Conservation (phyloP, 1,140 invertebrate species). For the Musca vetustissima region DNA sequence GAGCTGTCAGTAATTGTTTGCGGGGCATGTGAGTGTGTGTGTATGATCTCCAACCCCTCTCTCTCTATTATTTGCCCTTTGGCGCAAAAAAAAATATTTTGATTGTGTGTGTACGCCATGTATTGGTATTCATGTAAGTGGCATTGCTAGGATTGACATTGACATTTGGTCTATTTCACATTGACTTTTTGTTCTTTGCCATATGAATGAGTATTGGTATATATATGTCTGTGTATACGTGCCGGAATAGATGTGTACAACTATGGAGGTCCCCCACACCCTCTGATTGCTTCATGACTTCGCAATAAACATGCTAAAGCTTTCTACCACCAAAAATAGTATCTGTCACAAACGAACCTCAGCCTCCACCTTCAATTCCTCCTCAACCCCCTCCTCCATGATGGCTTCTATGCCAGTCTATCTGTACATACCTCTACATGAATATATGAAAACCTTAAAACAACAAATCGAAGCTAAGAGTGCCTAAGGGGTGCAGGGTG, state of each 20-base stretch:
- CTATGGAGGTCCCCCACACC: too few relatives aligned
- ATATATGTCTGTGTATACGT: too few relatives aligned
- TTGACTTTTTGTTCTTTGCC: conserved; percentile 14
- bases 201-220: too few relatives aligned
- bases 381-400: background rate
- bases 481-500: background rate
- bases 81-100: background rate
- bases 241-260: too few relatives aligned
- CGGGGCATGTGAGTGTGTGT: too few relatives aligned
- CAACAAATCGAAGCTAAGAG: background rate
- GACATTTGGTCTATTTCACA: conserved; percentile 23
- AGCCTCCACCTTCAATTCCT: background rate
- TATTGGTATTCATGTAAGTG: conserved; percentile 7
- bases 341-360: background rate
- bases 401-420: background rate
- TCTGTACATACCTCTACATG: background rate
- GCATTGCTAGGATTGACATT: conserved; percentile 21
- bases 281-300: background rate
- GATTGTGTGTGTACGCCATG: background rate
- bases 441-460: background rate
- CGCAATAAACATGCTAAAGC: background rate
- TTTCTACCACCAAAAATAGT: conserved; percentile 3
- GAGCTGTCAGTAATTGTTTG: too few relatives aligned
- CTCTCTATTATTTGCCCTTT: too few relatives aligned
- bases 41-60: too few relatives aligned